Evolutionary conservation across 1,140 invertebrate genomes (phyloP).

Genomic region (Caligus rogercresseyi): DNA sequence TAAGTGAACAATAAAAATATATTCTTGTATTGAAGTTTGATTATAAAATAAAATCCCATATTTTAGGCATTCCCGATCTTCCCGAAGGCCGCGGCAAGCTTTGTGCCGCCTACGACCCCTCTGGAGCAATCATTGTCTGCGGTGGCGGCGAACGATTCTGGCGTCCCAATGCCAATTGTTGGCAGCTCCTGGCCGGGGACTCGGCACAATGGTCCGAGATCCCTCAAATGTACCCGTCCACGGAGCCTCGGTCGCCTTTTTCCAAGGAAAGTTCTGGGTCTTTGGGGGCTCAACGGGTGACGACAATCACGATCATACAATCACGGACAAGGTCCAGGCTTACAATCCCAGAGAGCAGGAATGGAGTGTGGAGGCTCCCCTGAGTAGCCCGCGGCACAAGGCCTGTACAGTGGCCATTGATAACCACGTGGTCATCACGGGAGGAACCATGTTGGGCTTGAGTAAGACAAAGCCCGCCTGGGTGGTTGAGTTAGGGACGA

Average conservation of each 20-base stretch:
- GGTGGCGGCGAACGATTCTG: constrained; percentile 19
- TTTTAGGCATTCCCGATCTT: constrained; percentile 15
- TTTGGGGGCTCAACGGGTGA: constrained; percentile 18
- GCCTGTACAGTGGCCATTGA: constrained; percentile 19
- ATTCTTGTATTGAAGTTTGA: too few species aligned
- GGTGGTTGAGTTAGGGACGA: constrained; percentile 19
- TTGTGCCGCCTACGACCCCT: constrained; percentile 20
- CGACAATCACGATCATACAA: constrained; percentile 19
- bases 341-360: constrained; percentile 18
- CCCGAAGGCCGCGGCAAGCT: constrained; percentile 18
- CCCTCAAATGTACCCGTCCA: constrained; percentile 19
- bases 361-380: constrained; percentile 16
- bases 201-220: constrained; percentile 9
- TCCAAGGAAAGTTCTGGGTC: constrained; percentile 20
- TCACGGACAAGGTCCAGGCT: constrained; percentile 18
- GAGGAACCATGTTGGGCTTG: constrained; percentile 17
- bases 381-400: constrained; percentile 13
- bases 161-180: constrained; percentile 19
- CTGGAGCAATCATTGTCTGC: constrained; percentile 18
- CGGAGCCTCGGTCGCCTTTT: constrained; percentile 15
- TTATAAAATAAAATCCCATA: neutral
- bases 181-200: constrained; percentile 13
- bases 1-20: too few species aligned
- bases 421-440: constrained; percentile 15
- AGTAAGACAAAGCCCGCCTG: constrained; percentile 17